These are phyloP conservation scores for Cranoglanis bouderius DNA, from an alignment of 2,113 vertebrate genomes.

Conservation along the genomic window DNA sequence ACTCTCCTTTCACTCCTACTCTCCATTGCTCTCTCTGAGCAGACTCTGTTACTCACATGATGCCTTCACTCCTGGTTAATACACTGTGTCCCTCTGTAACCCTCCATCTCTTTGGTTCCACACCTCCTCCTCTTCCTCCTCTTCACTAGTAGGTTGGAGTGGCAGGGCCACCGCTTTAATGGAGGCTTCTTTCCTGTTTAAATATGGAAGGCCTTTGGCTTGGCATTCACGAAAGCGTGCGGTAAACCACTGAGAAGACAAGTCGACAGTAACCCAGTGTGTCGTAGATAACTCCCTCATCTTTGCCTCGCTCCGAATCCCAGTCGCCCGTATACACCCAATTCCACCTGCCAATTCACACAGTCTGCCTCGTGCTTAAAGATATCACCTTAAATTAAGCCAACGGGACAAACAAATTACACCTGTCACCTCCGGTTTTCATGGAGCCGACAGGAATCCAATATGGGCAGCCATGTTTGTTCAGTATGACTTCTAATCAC, in stretches of 20 bases:
- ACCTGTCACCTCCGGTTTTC: constrained; percentile 79
- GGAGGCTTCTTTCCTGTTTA: constrained; percentile 45
- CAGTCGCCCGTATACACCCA: constrained; percentile 25
- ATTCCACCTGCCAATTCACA: constrained; percentile 59
- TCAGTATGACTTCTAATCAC: constrained; percentile 76
- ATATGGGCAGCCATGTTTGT: constrained; percentile 74
- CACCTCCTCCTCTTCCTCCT: constrained; percentile 29
- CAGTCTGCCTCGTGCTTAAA: constrained; percentile 55
- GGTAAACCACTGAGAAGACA: constrained; percentile 40
- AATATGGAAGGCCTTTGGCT: constrained; percentile 44
- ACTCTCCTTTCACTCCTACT: constrained; percentile 29
- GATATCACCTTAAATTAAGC: constrained; percentile 77
- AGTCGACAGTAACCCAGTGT: constrained; percentile 43
- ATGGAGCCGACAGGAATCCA: constrained; percentile 75
- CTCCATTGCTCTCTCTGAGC: constrained; percentile 42
- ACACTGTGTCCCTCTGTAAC: constrained; percentile 56
- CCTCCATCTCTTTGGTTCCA: constrained; percentile 36
- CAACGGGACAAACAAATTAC: constrained; percentile 80
- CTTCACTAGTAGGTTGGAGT: constrained; percentile 25
- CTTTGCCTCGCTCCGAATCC: constrained; percentile 35
- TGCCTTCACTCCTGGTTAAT: constrained; percentile 61
- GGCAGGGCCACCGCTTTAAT: constrained; percentile 46
- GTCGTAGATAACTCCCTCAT: constrained; percentile 50
- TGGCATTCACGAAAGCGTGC: constrained; percentile 18
- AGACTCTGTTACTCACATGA: constrained; percentile 56